Evolutionary conservation across 2,113 vertebrate species (phyloP).

Genomic region (Tenebrosternarchus preto): DNA sequence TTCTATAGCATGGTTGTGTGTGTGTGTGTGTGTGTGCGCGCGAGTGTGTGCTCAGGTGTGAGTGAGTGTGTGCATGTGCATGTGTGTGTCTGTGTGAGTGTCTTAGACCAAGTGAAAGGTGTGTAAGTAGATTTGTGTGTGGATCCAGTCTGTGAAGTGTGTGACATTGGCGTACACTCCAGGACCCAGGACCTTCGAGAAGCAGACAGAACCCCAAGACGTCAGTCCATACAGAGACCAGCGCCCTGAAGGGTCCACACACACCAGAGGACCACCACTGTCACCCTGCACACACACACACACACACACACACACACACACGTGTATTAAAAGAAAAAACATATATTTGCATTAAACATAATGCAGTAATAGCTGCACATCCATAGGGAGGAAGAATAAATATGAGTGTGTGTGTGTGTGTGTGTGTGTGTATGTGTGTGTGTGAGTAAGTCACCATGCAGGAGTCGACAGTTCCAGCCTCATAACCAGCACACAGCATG

Average conservation of each 20-base stretch:
- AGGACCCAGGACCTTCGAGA: slow-evolving; percentile 84
- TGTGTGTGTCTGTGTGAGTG: slow-evolving; percentile 30
- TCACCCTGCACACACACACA: slow-evolving; percentile 74
- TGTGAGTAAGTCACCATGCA: slow-evolving; percentile 79
- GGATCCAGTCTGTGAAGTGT: slow-evolving; percentile 51
- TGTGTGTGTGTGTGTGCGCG: slow-evolving; percentile 24
- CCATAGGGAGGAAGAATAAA: slow-evolving; percentile 42
- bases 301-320: slow-evolving; percentile 22
- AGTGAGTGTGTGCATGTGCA: too few relatives aligned
- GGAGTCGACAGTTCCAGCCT: slow-evolving; percentile 84
- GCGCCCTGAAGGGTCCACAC: slow-evolving; percentile 74
- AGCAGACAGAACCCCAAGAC: slow-evolving; percentile 86
- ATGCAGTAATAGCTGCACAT: not conserved
- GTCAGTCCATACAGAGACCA: slow-evolving; percentile 88
- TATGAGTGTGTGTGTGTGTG: too few relatives aligned
- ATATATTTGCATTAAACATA: too few relatives aligned
- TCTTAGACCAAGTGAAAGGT: slow-evolving; percentile 46
- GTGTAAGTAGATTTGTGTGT: slow-evolving; percentile 50
- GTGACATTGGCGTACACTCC: slow-evolving; percentile 85
- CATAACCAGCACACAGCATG: slow-evolving; percentile 94
- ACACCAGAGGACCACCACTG: slow-evolving; percentile 84
- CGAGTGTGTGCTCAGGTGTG: too few relatives aligned
- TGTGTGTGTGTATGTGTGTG: too few relatives aligned
- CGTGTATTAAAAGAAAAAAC: not conserved
- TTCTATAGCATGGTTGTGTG: slow-evolving; percentile 16